Percentiles rank a stretch among this genome's conserved stretches.
phyloP scores from a whole-genome alignment of 2,888 invertebrate species.

The Amphipyra tragopoginis region DNA sequence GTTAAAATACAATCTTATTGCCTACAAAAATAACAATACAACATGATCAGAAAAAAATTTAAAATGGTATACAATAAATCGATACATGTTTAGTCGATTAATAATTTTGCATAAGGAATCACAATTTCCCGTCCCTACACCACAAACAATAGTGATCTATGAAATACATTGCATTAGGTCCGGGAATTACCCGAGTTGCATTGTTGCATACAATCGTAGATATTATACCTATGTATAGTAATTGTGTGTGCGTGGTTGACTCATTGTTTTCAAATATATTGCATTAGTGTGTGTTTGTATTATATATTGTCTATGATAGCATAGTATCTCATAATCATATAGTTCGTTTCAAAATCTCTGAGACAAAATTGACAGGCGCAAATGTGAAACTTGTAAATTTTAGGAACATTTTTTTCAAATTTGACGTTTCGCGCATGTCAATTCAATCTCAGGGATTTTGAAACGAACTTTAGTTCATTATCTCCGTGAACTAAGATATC shows the following conservation, averaged over 20 bases:
- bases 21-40: no score
- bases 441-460: no score
- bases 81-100: conserved; percentile 42
- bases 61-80: conserved; percentile 3
- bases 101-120: conserved; percentile 8
- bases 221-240: neutral
- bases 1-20: no score
- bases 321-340: no score
- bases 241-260: neutral
- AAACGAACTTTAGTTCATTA: neutral
- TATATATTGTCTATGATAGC: neutral
- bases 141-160: conserved; percentile 1
- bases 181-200: conserved; percentile 18
- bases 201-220: neutral
- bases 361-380: no score
- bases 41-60: no score
- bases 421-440: no score
- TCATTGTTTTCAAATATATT: conserved; percentile 1
- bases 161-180: neutral
- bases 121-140: conserved; percentile 22
- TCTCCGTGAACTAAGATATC: conserved; percentile 13
- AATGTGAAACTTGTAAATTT: no score
- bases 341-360: no score
- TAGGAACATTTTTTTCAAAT: no score
- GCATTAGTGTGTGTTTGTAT: neutral